A percentile compares a stretch with the other conserved stretches of the same genome.
These are phyloP conservation scores for Scolopax bukidnonensis DNA, from an alignment of 2,797 vertebrate species.

Conservation along the genomic window DNA sequence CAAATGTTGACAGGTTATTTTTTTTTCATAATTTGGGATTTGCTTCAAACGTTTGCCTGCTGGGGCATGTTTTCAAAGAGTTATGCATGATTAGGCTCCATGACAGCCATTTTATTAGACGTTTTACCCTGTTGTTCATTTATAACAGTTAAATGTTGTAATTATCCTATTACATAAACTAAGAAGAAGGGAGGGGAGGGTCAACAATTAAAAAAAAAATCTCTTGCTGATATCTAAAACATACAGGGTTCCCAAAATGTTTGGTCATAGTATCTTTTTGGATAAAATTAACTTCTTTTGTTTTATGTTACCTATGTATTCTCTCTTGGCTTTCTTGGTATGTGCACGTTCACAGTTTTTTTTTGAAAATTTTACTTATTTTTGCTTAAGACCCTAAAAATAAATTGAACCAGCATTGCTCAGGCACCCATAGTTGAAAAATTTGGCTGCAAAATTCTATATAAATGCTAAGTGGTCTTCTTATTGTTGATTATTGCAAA, in stretches of 20 bases:
- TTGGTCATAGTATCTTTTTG: neutral
- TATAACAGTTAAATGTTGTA: constrained; percentile 40
- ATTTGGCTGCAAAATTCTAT: neutral
- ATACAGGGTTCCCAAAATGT: neutral
- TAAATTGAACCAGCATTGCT: neutral
- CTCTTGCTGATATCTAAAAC: neutral
- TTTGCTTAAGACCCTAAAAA: neutral
- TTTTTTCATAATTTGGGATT: neutral
- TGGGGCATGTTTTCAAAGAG: neutral
- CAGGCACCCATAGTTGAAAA: neutral
- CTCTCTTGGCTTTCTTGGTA: neutral
- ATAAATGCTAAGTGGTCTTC: neutral
- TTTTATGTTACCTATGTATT: neutral
- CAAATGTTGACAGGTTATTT: constrained; percentile 1
- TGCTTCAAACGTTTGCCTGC: constrained; percentile 1
- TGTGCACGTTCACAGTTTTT: neutral
- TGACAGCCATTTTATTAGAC: constrained; percentile 38
- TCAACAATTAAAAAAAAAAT: neutral
- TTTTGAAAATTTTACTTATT: neutral
- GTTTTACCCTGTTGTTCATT: constrained; percentile 5
- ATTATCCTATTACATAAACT: constrained; percentile 29
- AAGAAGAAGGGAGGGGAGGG: neutral
- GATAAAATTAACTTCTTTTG: neutral
- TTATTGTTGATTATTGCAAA: neutral
- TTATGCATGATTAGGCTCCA: constrained; percentile 32